A percentile compares a stretch with the other conserved stretches of the same genome.
Evolutionary conservation across 2,113 vertebrate species (phyloP).

Genomic region (Chlamydotis undulata): DNA sequence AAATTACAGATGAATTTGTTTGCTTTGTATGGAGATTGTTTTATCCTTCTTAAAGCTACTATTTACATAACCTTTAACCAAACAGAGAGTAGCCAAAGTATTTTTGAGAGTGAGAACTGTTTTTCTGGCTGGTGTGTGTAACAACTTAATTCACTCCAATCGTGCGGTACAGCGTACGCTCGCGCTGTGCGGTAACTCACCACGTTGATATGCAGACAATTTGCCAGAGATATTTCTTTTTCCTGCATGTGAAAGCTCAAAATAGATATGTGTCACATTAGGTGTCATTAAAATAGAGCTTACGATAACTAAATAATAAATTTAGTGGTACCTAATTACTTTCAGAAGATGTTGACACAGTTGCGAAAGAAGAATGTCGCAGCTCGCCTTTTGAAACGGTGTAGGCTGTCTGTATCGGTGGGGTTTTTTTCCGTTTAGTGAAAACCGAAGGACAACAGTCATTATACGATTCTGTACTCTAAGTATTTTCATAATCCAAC

Average conservation of each 20-base stretch:
- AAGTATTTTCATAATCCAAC: slow-evolving; percentile 88
- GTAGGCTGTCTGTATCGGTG: slow-evolving; percentile 14
- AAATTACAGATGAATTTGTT: slow-evolving; percentile 79
- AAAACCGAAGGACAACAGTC: slow-evolving; percentile 82
- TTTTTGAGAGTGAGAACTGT: slow-evolving; percentile 74
- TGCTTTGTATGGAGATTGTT: slow-evolving; percentile 76
- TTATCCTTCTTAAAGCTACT: slow-evolving; percentile 78
- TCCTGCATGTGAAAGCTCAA: not conserved
- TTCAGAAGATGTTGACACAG: slow-evolving; percentile 39
- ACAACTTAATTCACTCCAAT: slow-evolving; percentile 21
- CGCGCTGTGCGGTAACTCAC: not conserved
- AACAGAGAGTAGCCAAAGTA: slow-evolving; percentile 71
- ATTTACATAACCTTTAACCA: slow-evolving; percentile 82
- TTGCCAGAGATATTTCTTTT: not conserved
- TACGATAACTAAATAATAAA: slow-evolving; percentile 44
- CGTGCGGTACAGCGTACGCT: not conserved
- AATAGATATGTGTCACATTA: slow-evolving; percentile 23
- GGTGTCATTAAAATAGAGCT: slow-evolving; percentile 34
- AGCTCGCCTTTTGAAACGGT: slow-evolving; percentile 4
- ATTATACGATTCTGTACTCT: slow-evolving; percentile 86
- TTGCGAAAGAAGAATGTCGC: not conserved
- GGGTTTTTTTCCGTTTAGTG: slow-evolving; percentile 51
- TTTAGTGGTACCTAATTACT: slow-evolving; percentile 46
- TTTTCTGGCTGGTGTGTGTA: slow-evolving; percentile 48
- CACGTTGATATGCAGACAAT: not conserved